Evolutionary conservation across 1,140 invertebrate genomes (phyloP).

Genomic region (Aphaenogaster ashmeadi): DNA sequence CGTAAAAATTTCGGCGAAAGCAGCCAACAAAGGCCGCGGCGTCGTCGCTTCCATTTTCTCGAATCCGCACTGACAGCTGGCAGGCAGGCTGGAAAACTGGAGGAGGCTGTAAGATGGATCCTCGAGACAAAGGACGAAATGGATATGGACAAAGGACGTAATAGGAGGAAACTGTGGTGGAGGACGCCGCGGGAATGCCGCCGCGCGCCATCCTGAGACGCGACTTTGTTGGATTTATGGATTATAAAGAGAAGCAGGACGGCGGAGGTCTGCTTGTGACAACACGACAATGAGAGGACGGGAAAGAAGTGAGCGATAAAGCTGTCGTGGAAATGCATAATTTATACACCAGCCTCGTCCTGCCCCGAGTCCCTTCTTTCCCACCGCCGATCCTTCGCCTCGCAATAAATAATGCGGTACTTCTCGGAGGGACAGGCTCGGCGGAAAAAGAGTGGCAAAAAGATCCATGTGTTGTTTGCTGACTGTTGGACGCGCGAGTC

Average conservation of each 20-base stretch:
- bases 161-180: constrained; percentile 67
- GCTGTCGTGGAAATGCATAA: constrained; percentile 84
- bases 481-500: constrained; percentile 44
- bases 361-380: constrained; percentile 60
- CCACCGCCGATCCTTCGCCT: constrained; percentile 72
- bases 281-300: constrained; percentile 84
- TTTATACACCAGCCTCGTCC: constrained; percentile 81
- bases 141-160: constrained; percentile 81
- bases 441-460: constrained; percentile 41
- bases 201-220: constrained; percentile 74
- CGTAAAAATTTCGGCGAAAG: constrained; percentile 7
- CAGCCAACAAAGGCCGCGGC: constrained; percentile 31
- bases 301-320: constrained; percentile 84
- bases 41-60: constrained; percentile 29
- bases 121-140: constrained; percentile 81
- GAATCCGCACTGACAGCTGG: constrained; percentile 37
- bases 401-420: constrained; percentile 77
- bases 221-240: constrained; percentile 85
- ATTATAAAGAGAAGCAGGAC: constrained; percentile 83
- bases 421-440: constrained; percentile 62
- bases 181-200: constrained; percentile 75
- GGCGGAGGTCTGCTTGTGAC: constrained; percentile 81
- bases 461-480: constrained; percentile 50
- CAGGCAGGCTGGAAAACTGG: constrained; percentile 52
- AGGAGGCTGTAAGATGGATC: constrained; percentile 73